Evolutionary conservation across 2,888 invertebrate genomes (phyloP), one percentile per base, ranked within the genome.

Genomic region (Machimus atricapillus): DNA sequence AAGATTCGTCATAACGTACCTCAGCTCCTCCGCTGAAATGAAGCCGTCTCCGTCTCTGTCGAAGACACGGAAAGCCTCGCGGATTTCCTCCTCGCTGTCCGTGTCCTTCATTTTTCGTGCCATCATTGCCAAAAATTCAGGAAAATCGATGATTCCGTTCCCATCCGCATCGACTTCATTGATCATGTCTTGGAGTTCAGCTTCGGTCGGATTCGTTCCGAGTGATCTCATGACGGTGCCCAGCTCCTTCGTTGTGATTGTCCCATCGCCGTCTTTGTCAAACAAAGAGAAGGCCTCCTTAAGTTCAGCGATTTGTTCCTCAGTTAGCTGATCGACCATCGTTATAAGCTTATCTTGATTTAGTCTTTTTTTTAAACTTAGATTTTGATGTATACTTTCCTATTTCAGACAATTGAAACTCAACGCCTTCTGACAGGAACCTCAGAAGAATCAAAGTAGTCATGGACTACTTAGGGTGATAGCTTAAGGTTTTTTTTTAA

Each of bases 211-310:
- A 94, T 99, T 99, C 94, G 99, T 99, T 91, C 99, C 99, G 93
- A 99, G 95, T 90, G 98, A 98, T 93, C 98, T 94, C 98, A 99
- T 99, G 91, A 99, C 99, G 92, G 98, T 99, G 91, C 99, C 99
- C 95, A 99, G 95, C 94, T 99, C 99, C 95, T 98, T 98, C 93
- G 99, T 98, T 91, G 99, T 99, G 94, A 99, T 99, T 93, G 98
- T 98, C 93, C 99, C 99, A 94, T 99, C 99, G 90, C 99, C 99
- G 93, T 99, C 99, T 95, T 99, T 99, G 94, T 99, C 99, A 94
- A 99, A 99, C 93, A 99, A 96, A 94, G 98, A 98, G 94, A 99
- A 99, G 91, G 99, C 99, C 94, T 99, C 99, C 95, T 99, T 99
- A 96, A 99, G 99, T 94, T 99, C 99, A 91, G 97, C 98, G 94